Evolutionary conservation across 2,113 vertebrate species (phyloP).

Genomic region (Daboia siamensis): DNA sequence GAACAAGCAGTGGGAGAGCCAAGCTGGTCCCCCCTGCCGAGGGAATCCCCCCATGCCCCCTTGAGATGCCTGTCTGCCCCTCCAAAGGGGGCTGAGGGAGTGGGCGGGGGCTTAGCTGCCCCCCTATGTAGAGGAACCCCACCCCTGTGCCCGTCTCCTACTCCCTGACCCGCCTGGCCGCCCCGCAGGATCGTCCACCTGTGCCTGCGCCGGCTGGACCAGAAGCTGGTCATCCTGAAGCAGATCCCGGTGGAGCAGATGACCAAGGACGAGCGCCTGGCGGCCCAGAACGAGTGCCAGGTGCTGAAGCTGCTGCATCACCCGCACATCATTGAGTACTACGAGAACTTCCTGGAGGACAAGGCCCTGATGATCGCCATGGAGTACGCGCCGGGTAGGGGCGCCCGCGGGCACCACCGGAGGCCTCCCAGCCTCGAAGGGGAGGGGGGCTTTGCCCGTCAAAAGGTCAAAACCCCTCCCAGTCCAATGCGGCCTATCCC

Average conservation of each 20-base stretch:
- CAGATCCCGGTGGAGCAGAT: conserved; percentile 98
- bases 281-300: conserved; percentile 96
- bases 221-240: conserved; percentile 94
- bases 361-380: conserved; percentile 98
- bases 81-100: no score
- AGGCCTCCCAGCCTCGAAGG: no score
- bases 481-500: no score
- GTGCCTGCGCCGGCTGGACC: conserved; percentile 86
- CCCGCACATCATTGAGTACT: conserved; percentile 97
- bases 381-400: conserved; percentile 93
- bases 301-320: conserved; percentile 97
- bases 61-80: no score
- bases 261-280: conserved; percentile 93
- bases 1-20: no score
- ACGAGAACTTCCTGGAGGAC: conserved; percentile 98
- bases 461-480: accelerated
- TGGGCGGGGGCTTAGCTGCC: no score
- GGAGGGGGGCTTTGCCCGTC: background rate
- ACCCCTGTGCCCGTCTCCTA: background rate
- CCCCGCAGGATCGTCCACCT: conserved; percentile 88
- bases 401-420: background rate
- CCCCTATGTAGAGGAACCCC: no score
- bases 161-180: accelerated
- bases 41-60: no score
- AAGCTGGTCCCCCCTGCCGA: no score